Base-by-base conservation (phyloP, 2,113 vertebrate species). In the Hyla sarda region DNA sequence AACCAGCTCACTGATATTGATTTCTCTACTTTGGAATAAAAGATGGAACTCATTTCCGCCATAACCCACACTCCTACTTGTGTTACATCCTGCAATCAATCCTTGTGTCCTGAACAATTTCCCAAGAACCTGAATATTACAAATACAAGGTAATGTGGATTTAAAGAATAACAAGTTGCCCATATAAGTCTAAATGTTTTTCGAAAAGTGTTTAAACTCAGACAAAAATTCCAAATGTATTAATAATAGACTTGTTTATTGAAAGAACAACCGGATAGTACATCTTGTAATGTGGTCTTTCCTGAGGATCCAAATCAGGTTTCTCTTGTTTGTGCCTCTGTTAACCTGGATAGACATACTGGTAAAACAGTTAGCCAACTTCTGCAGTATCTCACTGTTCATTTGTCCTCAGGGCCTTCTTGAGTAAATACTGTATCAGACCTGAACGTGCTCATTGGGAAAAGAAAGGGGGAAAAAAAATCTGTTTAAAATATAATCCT, bases 401-500 rank as follows among this genome's bases (percentile, higher is more conserved):
- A 72, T 82, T 88, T 32, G 54, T 37, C 52, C 78, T 25, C 56
- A 52, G 60, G 87, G 48, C 30, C 60, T 60, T 54, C 83, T 82
- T 88, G 45, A 75, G 48, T 76, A 88, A 69, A 52, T 41, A 81
- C 56, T 86, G 86, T 80, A 82, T 79, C 75, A 79, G 84, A 79
- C 75, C 52, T 23, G 28, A 84, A 47, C 41, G 10, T 75, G 23
- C 54, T 84, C 71, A 48, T 41, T 69, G 84, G 73, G 82, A 74
- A 74, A 54, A 83, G 76, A 12, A 0, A 3, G 84, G 71, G 5
- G 0, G 0, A 37, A 80, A 73, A 0, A 0, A 79, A 21, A 12
- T 0, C 62, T 67, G 81, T 41, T 34, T 86, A 85, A 82, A 84
- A 48, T 78, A 89, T 54, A 88, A 84, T 52, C 87, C 72, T 30